These are phyloP conservation scores for Callochromis pleurospilus DNA, from an alignment of 2,113 vertebrate genomes.

Conservation along the genomic window DNA sequence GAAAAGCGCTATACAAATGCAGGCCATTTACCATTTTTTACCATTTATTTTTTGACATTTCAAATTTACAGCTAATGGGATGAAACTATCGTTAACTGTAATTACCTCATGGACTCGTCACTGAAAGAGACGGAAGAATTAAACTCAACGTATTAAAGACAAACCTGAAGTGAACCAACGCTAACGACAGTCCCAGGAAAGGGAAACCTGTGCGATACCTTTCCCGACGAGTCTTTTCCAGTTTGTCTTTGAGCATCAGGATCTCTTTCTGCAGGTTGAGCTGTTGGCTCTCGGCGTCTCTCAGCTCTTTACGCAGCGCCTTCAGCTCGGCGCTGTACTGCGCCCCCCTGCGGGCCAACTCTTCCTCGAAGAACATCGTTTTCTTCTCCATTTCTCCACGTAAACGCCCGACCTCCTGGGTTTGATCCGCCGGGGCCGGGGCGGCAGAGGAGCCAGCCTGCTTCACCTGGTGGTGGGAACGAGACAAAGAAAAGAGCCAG, in stretches of 20 bases:
- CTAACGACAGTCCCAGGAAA: neutral
- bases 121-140: constrained; percentile 17
- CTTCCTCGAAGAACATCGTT: constrained; percentile 86
- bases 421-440: constrained; percentile 78
- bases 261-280: constrained; percentile 94
- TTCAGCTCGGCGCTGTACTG: constrained; percentile 86
- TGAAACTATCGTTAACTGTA: neutral
- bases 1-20: too few species aligned
- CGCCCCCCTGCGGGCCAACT: constrained; percentile 82
- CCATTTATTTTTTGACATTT: neutral
- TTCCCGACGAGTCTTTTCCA: constrained; percentile 92
- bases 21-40: too few species aligned
- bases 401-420: constrained; percentile 86
- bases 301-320: constrained; percentile 86
- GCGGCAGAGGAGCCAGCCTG: constrained; percentile 75
- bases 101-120: constrained; percentile 46
- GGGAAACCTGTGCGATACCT: constrained; percentile 66
- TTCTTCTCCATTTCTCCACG: constrained; percentile 93
- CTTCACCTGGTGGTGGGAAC: constrained; percentile 72
- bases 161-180: accelerated
- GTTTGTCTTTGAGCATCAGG: constrained; percentile 93
- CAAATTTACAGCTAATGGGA: neutral
- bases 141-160: neutral
- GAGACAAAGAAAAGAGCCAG: neutral
- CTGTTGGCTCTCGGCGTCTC: constrained; percentile 92